Evolutionary conservation across 2,888 invertebrate genomes (phyloP).

Genomic region (Diarsia mendica): DNA sequence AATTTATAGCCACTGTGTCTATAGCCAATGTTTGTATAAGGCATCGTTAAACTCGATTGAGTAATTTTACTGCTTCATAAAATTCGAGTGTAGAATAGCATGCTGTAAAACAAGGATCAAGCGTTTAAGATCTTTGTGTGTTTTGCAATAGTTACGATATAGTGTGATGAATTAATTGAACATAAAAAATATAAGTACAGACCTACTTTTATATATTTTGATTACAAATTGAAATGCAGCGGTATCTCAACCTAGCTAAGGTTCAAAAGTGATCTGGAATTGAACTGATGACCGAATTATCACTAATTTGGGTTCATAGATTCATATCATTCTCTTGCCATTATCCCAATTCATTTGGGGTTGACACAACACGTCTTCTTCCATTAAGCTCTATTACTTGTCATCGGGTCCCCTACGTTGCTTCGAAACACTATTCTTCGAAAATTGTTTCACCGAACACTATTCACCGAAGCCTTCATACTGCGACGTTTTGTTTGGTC

Average conservation of each 20-base stretch:
- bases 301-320: too few relatives aligned
- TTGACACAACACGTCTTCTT: too few relatives aligned
- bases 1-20: constrained; percentile 58
- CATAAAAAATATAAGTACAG: neutral
- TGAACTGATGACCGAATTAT: too few relatives aligned
- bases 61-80: constrained; percentile 47
- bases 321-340: too few relatives aligned
- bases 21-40: constrained; percentile 58
- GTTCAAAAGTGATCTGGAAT: neutral
- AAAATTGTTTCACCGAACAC: too few relatives aligned
- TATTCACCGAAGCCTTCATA: too few relatives aligned
- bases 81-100: constrained; percentile 34
- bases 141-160: neutral
- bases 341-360: too few relatives aligned
- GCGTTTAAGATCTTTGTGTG: neutral
- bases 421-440: too few relatives aligned
- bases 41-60: constrained; percentile 56
- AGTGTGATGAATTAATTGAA: neutral
- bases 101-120: neutral
- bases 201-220: neutral
- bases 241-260: neutral
- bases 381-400: too few relatives aligned
- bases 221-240: neutral
- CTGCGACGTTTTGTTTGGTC: too few relatives aligned
- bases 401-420: too few relatives aligned